Evolutionary conservation across 2,888 invertebrate genomes (phyloP).

Genomic region (Trisateles emortualis): DNA sequence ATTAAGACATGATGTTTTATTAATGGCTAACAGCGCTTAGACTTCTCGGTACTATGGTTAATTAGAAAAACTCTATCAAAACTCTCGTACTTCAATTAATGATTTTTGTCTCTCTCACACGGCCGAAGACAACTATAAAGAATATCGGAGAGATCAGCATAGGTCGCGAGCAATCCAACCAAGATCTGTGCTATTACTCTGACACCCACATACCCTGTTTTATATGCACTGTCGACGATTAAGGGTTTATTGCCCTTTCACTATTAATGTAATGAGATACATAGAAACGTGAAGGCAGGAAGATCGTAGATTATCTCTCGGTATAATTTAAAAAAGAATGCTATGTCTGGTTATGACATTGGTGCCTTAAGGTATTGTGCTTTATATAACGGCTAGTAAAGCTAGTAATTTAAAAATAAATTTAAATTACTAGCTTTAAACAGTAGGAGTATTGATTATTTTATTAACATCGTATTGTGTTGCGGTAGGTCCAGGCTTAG

Average conservation of each 20-base stretch:
- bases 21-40: no score
- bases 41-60: no score
- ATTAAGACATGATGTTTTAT: no score
- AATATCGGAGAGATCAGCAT: slow-evolving; percentile 52
- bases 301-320: slow-evolving; percentile 25
- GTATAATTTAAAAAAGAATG: slow-evolving; percentile 16
- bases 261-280: slow-evolving; percentile 49
- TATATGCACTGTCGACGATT: slow-evolving; percentile 54
- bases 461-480: no score
- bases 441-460: no score
- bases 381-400: no score
- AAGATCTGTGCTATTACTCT: slow-evolving; percentile 70
- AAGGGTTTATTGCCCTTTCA: slow-evolving; percentile 75
- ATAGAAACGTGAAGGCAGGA: slow-evolving; percentile 20
- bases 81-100: slow-evolving; percentile 31
- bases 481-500: no score
- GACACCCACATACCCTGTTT: slow-evolving; percentile 71
- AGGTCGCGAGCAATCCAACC: slow-evolving; percentile 68
- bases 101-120: slow-evolving; percentile 23
- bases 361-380: slow-evolving; percentile 10
- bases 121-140: slow-evolving; percentile 22
- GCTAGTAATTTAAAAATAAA: no score
- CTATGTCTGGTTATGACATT: not conserved
- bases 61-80: slow-evolving; percentile 19
- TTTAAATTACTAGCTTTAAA: no score